Base-by-base conservation (phyloP, 2,888 invertebrate species). In the Nysson spinosus region DNA sequence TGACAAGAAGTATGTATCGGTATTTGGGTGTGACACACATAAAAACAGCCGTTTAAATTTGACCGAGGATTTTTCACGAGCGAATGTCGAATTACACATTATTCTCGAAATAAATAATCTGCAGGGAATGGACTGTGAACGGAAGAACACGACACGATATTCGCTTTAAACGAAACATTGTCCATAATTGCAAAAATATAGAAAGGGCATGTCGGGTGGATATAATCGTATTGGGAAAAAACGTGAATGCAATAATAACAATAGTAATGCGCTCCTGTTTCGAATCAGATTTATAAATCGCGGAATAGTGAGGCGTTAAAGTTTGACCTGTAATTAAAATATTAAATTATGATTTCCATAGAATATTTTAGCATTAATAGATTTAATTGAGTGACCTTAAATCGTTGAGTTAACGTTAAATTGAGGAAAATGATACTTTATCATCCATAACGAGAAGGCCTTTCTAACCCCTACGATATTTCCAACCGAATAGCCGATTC, bases 81-180 rank as follows among this genome's bases (percentile, higher is more conserved):
- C 47, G 54, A 67, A 17, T 46, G 61, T 44, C 46, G 51, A 66
- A 63, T 75, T 65, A 70, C 57, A 62, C 55, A 52, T 66, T 54
- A 68, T 61, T 52, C 50, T 68, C 60, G 73, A 72, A 75, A 64
- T 64, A 64, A 62, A 75, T 75, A 73, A 70, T 73, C 61, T 63
- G 32, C 56, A 58, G 57, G 60, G 75, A 75, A 75, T 75, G 75
- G 75, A 70, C 61, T 66, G 75, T 60, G 75, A 75, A 75, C 76
- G 52, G 70, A 62, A 75, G 75, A 75, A 75, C 75, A 75, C 63
- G 73, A 75, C 75, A 73, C 72, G 72, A 75, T 75, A 75, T 75
- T 75, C 70, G 56, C 66, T 68, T 75, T 75, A 75, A 70, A 64
- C 65, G 70, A 70, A 75, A 66, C 75, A 75, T 70, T 72, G 57